Evolutionary conservation across 2,113 vertebrate species (phyloP).

Genomic region (Onychostoma macrolepis): DNA sequence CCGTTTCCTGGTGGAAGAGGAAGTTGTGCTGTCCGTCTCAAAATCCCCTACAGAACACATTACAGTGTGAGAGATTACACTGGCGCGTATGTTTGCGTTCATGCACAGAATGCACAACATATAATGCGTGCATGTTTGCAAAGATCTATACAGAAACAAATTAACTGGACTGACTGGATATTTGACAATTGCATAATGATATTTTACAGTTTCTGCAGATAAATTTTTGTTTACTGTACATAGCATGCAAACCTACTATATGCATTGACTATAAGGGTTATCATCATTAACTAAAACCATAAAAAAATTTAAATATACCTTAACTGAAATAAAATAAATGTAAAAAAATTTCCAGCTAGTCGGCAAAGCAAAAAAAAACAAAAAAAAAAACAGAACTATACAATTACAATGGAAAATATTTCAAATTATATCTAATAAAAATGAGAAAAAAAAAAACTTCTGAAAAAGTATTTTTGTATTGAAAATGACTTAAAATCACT

Average conservation of each 20-base stretch:
- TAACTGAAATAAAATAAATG: too few relatives aligned
- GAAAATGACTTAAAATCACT: too few relatives aligned
- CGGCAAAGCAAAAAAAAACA: too few relatives aligned
- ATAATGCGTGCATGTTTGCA: neutral
- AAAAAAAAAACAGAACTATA: too few relatives aligned
- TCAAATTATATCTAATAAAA: too few relatives aligned
- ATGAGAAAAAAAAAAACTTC: too few relatives aligned
- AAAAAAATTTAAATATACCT: too few relatives aligned
- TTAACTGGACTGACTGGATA: neutral
- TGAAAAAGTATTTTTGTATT: too few relatives aligned
- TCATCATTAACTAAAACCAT: neutral
- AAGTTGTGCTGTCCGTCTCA: conserved; percentile 48
- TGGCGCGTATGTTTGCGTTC: neutral
- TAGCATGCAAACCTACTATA: neutral
- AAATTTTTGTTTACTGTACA: neutral
- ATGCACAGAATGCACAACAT: neutral
- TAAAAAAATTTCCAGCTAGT: too few relatives aligned
- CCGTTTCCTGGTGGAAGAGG: conserved; percentile 59
- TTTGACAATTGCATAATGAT: neutral
- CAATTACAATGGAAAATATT: too few relatives aligned
- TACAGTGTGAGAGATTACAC: neutral
- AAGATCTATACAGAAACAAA: neutral
- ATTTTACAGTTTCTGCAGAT: neutral
- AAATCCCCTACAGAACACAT: conserved; percentile 63
- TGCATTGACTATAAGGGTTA: neutral